Evolutionary conservation across 2,888 invertebrate genomes (phyloP), one percentile per base, ranked within the genome.

Genomic region (Dolichomitus sp.): DNA sequence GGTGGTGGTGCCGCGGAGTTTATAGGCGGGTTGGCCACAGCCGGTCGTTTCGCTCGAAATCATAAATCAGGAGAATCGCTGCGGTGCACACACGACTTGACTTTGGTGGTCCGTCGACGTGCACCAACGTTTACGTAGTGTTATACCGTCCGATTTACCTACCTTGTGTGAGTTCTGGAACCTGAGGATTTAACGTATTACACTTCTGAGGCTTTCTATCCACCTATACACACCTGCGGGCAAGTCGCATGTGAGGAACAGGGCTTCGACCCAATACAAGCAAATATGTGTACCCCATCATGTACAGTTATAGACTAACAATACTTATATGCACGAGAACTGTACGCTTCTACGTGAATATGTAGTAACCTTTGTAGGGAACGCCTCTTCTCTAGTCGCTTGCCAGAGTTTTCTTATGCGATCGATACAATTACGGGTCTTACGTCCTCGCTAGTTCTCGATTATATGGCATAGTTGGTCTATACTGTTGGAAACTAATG

Each of bases 11-110:
- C 81, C 69, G 81, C 76, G 75, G 79, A 80, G 80, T 86, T 87
- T 88, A 86, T 84, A 79, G 81, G 83, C 70, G 73, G 85, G 78
- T 85, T 81, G 80, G 84, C 82, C 80, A 83, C 79, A 85, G 80
- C 78, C 82, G 86, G 84, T 87, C 85, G 87, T 90, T 89, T 88
- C 84, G 85, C 83, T 78, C 70, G 82, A 88, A 89, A 90, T 89
- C 89, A 88, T 89, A 90, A 89, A 91, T 91, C 89, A 91, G 84
- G 80, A 66, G 86, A 87, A 89, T 88, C 86, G 85, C 85, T 76
- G 68, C 65, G 78, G 70, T 80, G 61, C 81, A 81, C 83, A 80
- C 80, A 80, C 84, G 66, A 76, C 57, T 77, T 54, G 61, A 81
- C 81, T 81, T 81, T 75, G 54, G 65, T 65, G 48, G 72, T 66